Percentiles rank a stretch among this genome's conserved stretches.
Conservation (phyloP, 1,140 invertebrate species). For the Trachymyrmex cornetzi region DNA sequence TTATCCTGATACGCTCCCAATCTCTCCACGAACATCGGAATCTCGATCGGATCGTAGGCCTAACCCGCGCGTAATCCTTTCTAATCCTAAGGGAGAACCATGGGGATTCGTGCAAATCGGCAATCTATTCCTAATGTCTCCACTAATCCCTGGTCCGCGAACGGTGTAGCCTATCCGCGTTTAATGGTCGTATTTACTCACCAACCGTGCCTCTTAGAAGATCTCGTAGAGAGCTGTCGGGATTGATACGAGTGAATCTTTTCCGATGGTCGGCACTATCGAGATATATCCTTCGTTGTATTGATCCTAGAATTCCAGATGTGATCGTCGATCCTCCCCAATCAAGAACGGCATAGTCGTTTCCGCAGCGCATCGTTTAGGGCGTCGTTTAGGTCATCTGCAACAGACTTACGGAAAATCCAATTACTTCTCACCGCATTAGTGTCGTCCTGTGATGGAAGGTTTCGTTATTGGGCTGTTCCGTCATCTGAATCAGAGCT, state of each 20-base stretch:
- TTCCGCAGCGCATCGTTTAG: neutral
- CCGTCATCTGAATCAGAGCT: constrained; percentile 80
- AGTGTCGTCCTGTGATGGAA: constrained; percentile 47
- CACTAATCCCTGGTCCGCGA: constrained; percentile 77
- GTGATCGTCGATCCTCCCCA: neutral
- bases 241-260: constrained; percentile 21
- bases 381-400: neutral
- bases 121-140: constrained; percentile 83
- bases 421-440: constrained; percentile 33
- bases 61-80: constrained; percentile 38
- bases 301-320: constrained; percentile 2
- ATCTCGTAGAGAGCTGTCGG: neutral
- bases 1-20: constrained; percentile 48
- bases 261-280: neutral
- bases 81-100: constrained; percentile 79
- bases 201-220: constrained; percentile 28
- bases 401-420: constrained; percentile 7
- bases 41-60: constrained; percentile 55
- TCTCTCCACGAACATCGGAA: constrained; percentile 39
- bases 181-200: constrained; percentile 49
- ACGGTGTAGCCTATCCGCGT: constrained; percentile 49
- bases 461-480: constrained; percentile 43
- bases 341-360: neutral
- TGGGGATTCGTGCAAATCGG: constrained; percentile 76
- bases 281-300: neutral